These are phyloP conservation scores for Lomographa bimaculata DNA, from an alignment of 2,888 invertebrate genomes.

Conservation along the genomic window DNA sequence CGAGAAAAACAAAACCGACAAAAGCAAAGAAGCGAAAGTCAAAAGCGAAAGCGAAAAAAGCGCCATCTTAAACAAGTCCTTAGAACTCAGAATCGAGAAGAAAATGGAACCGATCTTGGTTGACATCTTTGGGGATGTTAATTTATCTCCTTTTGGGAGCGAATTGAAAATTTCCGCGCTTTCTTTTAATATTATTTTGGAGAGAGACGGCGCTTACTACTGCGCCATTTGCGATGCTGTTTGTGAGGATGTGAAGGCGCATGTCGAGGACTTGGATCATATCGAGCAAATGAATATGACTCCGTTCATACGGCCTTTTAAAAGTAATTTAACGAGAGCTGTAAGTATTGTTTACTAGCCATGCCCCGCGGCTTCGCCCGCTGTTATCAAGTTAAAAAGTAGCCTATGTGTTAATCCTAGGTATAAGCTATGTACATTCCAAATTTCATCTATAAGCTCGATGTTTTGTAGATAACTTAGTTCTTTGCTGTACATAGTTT, in stretches of 20 bases:
- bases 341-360: conserved; percentile 36
- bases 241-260: conserved; percentile 11
- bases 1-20: not conserved
- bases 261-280: conserved; percentile 19
- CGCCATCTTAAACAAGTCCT: not conserved
- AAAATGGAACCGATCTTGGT: not conserved
- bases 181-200: conserved; percentile 18
- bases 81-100: not conserved
- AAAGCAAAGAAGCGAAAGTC: not conserved
- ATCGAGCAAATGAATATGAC: conserved; percentile 16
- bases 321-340: conserved; percentile 37
- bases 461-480: too few relatives aligned
- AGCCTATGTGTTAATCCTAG: too few relatives aligned
- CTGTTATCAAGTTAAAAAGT: too few relatives aligned
- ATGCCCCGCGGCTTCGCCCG: too few relatives aligned
- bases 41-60: conserved; percentile 5
- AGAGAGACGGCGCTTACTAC: conserved; percentile 1
- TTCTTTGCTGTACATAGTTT: too few relatives aligned
- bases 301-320: conserved; percentile 34
- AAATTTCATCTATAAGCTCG: too few relatives aligned
- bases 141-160: conserved; percentile 17
- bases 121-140: conserved; percentile 16
- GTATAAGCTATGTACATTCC: too few relatives aligned
- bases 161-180: conserved; percentile 16
- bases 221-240: conserved; percentile 23